These are phyloP conservation scores for Hydropsyche betteni DNA, from an alignment of 2,888 invertebrate genomes.

Conservation along the genomic window DNA sequence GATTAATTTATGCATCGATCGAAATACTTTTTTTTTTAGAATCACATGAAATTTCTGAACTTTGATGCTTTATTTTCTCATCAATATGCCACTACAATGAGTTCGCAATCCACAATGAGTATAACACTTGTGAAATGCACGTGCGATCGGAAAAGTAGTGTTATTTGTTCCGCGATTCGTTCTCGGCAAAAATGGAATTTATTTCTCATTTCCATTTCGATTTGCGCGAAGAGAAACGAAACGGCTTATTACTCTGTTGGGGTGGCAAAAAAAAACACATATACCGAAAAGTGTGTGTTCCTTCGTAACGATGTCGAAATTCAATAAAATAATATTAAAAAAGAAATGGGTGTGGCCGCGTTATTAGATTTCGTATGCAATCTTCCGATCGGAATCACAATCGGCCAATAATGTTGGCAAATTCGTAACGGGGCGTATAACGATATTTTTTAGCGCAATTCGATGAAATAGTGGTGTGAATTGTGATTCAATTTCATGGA, in stretches of 20 bases:
- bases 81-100: too few species aligned
- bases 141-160: conserved; percentile 7
- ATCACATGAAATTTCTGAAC: too few species aligned
- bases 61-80: too few species aligned
- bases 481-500: too few species aligned
- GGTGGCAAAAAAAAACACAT: background rate
- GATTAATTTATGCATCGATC: too few species aligned
- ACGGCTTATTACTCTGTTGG: background rate
- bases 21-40: too few species aligned
- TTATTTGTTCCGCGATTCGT: background rate
- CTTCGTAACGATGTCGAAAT: background rate
- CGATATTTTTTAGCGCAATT: too few species aligned
- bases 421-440: background rate
- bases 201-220: conserved; percentile 27
- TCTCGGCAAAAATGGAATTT: conserved; percentile 19
- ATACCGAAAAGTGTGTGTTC: background rate
- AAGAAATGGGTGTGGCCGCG: conserved; percentile 24
- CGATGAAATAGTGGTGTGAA: too few species aligned
- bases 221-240: background rate
- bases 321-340: conserved; percentile 24
- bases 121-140: background rate
- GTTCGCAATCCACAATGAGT: background rate
- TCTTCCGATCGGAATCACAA: conserved; percentile 40
- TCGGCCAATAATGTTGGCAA: conserved; percentile 41
- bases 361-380: conserved; percentile 37